A percentile compares a stretch with the other conserved stretches of the same genome.
Conservation (phyloP, 2,888 invertebrate species). For the Ypsolopha scabrella region DNA sequence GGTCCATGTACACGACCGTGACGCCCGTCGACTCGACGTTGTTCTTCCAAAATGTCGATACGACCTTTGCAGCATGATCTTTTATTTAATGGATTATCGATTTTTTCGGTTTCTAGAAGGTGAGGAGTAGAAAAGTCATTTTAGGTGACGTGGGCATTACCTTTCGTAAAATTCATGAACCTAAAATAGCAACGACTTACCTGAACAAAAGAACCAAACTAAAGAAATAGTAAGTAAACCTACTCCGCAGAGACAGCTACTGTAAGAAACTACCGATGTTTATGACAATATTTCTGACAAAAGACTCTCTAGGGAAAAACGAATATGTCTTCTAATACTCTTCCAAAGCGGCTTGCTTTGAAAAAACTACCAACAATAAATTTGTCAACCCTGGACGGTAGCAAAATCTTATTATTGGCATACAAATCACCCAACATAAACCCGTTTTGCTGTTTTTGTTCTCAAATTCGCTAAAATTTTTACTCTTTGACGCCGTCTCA, state of each 20-base stretch:
- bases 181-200: too few relatives aligned
- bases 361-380: conserved; percentile 24
- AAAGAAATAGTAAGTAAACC: too few relatives aligned
- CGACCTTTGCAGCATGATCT: conserved; percentile 1
- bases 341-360: conserved; percentile 20
- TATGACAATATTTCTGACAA: conserved; percentile 19
- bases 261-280: background rate
- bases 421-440: conserved; percentile 50
- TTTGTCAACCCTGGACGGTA: conserved; percentile 45
- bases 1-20: conserved; percentile 11
- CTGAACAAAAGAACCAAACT: too few relatives aligned
- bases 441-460: conserved; percentile 19
- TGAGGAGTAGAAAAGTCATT: too few relatives aligned
- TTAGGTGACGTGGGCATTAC: too few relatives aligned
- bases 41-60: conserved; percentile 14
- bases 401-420: conserved; percentile 67
- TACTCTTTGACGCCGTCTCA: conserved; percentile 46
- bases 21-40: conserved; percentile 11
- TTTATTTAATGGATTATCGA: background rate
- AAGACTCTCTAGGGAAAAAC: conserved; percentile 28
- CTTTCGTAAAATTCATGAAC: too few relatives aligned
- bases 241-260: too few relatives aligned
- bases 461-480: conserved; percentile 30
- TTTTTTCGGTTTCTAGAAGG: too few relatives aligned
- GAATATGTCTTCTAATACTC: conserved; percentile 20